Conservation (phyloP, 2,888 invertebrate species). For the Seira ritae region DNA sequence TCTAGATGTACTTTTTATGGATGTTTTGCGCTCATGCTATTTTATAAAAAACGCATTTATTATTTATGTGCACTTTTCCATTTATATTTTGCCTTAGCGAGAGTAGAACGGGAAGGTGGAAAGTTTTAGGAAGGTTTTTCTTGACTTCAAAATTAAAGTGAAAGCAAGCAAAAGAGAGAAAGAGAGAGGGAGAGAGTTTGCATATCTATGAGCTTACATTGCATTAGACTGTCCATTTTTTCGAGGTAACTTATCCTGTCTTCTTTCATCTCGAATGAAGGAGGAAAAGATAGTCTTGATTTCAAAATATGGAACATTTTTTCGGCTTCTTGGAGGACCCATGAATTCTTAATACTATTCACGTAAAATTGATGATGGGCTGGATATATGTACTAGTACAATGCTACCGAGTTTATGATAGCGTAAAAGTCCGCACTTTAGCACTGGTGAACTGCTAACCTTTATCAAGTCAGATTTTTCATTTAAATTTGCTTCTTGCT, state of each 20-base stretch:
- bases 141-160: too few species aligned
- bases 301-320: neutral
- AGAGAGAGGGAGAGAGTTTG: too few species aligned
- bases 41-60: slow-evolving; percentile 42
- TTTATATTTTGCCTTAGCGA: neutral
- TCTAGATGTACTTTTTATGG: slow-evolving; percentile 7
- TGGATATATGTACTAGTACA: neutral
- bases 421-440: neutral
- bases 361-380: slow-evolving; percentile 46
- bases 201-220: too few species aligned
- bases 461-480: slow-evolving; percentile 38
- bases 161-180: too few species aligned
- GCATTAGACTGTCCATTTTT: neutral
- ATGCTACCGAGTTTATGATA: neutral
- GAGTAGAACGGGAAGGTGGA: neutral
- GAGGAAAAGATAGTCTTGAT: slow-evolving; percentile 4
- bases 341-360: slow-evolving; percentile 46
- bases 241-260: neutral
- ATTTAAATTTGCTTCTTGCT: slow-evolving; percentile 37
- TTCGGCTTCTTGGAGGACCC: neutral
- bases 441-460: slow-evolving; percentile 33
- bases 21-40: slow-evolving; percentile 11
- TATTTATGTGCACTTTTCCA: slow-evolving; percentile 46
- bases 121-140: neutral
- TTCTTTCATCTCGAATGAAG: slow-evolving; percentile 22